These are phyloP conservation scores for Epinephelus cyanopodus DNA, from an alignment of 2,113 vertebrate genomes.

Conservation along the genomic window DNA sequence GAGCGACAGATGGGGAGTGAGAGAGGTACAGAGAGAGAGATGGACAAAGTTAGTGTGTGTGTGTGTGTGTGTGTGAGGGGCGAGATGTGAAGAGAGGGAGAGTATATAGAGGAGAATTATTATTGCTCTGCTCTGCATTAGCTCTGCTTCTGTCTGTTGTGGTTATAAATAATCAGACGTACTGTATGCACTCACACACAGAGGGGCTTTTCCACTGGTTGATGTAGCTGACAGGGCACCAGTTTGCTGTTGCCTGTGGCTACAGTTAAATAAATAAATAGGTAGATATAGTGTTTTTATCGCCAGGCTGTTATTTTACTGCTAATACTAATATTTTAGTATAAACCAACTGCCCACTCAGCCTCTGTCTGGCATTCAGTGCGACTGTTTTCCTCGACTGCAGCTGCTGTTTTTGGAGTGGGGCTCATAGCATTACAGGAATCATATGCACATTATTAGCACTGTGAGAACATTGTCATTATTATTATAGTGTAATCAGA, in stretches of 20 bases:
- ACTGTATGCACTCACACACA: conserved; percentile 14
- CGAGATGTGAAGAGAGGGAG: conserved; percentile 10
- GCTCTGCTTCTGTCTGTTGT: conserved; percentile 47
- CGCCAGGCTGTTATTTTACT: conserved; percentile 47
- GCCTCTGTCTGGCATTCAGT: conserved; percentile 20
- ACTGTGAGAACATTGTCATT: conserved; percentile 1
- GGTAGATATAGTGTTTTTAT: conserved; percentile 49
- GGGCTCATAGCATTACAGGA: conserved; percentile 15
- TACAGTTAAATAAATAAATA: conserved; percentile 60
- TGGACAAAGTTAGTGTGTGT: conserved; percentile 41
- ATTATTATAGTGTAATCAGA: conserved; percentile 20
- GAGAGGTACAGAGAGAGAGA: conserved; percentile 49
- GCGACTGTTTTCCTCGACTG: conserved; percentile 1
- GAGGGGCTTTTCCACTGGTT: conserved; percentile 44
- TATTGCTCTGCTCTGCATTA: conserved; percentile 52
- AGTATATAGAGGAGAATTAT: conserved; percentile 59
- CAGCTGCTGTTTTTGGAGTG: conserved; percentile 43
- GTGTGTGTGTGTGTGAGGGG: neutral
- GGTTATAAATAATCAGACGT: conserved; percentile 42
- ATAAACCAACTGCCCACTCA: conserved; percentile 32
- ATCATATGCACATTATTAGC: conserved; percentile 37
- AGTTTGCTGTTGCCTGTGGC: conserved; percentile 53
- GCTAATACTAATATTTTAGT: conserved; percentile 62
- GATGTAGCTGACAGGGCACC: conserved; percentile 43
- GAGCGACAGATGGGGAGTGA: conserved; percentile 71